phyloP scores from a whole-genome alignment of 2,113 vertebrate species.

The Atherinomorus stipes region DNA sequence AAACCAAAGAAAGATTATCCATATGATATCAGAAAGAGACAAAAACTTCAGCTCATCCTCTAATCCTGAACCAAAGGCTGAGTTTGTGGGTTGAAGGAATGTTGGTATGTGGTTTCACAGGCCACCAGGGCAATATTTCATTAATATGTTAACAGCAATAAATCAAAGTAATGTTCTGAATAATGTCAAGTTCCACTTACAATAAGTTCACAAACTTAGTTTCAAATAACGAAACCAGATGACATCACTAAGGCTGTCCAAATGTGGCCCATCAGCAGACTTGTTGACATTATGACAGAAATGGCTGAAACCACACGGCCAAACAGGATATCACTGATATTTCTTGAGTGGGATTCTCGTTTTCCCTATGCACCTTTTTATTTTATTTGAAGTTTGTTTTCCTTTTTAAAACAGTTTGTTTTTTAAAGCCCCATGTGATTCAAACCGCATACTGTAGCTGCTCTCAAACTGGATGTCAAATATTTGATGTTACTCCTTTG shows the following conservation, averaged over 20 bases:
- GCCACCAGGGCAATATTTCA: constrained; percentile 11
- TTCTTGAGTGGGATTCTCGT: neutral
- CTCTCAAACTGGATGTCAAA: neutral
- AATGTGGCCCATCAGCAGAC: neutral
- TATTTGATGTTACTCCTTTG: neutral
- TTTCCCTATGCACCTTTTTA: neutral
- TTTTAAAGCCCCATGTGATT: neutral
- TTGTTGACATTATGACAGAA: neutral
- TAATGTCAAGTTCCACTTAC: neutral
- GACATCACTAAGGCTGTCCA: neutral
- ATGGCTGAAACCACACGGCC: neutral
- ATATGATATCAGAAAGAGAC: constrained; percentile 9
- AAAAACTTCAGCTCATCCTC: constrained; percentile 6
- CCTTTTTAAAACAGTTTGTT: no score
- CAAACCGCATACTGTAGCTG: constrained; percentile 10
- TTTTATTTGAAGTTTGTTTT: no score
- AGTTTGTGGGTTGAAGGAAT: constrained; percentile 23
- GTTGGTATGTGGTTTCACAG: constrained; percentile 21
- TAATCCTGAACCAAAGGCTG: constrained; percentile 10
- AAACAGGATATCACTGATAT: neutral
- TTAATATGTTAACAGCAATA: constrained; percentile 19
- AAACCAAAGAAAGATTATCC: constrained; percentile 19
- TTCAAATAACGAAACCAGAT: constrained; percentile 1
- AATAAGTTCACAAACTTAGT: neutral
- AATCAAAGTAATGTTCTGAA: constrained; percentile 4